Evolutionary conservation across 2,797 vertebrate genomes (phyloP).

Genomic region (Poecilia velifera): DNA sequence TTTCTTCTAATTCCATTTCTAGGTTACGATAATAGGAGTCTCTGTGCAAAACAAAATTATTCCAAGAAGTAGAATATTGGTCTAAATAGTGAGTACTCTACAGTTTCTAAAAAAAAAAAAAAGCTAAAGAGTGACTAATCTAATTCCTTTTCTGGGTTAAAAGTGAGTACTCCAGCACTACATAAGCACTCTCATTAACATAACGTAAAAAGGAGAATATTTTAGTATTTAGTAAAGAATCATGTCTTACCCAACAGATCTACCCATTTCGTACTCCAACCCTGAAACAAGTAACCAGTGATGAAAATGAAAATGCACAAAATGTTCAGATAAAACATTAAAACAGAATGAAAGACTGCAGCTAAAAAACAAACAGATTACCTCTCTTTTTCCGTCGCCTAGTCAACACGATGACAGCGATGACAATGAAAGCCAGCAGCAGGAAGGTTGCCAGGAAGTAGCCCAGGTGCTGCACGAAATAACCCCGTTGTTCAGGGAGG

Average conservation of each 20-base stretch:
- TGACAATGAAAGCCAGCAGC: conserved; percentile 86
- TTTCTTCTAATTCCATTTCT: too few relatives aligned
- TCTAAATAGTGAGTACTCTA: too few relatives aligned
- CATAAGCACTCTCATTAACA: not conserved
- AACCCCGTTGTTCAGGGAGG: conserved; percentile 86
- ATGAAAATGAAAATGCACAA: not conserved
- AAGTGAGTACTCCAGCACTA: too few relatives aligned
- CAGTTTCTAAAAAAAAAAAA: too few relatives aligned
- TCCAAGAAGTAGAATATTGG: too few relatives aligned
- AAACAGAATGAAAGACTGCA: not conserved
- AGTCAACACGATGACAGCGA: conserved; percentile 82
- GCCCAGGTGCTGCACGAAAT: conserved; percentile 92
- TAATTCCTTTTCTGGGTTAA: too few relatives aligned
- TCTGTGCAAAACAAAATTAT: too few relatives aligned
- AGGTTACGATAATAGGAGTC: too few relatives aligned
- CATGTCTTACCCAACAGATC: conserved; percentile 81
- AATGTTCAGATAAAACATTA: not conserved
- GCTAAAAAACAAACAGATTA: conserved; percentile 47
- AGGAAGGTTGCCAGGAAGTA: conserved; percentile 91
- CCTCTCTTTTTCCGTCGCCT: conserved; percentile 86
- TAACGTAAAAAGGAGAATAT: not conserved
- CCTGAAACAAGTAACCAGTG: conserved; percentile 67
- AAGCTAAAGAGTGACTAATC: too few relatives aligned
- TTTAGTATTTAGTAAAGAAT: not conserved
- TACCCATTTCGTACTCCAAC: conserved; percentile 81